A percentile compares a stretch with the other conserved stretches of the same genome.
These are phyloP conservation scores for Enteromius argenteus DNA, from an alignment of 2,797 vertebrate species.

Conservation along the genomic window DNA sequence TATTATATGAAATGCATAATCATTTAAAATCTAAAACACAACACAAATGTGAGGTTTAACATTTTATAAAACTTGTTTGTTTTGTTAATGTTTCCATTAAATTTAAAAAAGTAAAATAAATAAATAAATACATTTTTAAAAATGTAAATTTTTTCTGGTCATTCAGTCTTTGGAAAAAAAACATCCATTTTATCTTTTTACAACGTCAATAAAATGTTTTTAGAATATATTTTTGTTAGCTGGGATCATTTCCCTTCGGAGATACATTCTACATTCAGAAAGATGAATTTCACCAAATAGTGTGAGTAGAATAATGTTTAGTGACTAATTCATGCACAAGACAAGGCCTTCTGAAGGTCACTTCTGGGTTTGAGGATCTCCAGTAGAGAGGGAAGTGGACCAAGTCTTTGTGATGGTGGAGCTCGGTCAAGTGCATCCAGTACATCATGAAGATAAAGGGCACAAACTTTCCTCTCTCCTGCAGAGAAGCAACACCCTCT, in stretches of 20 bases:
- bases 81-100: no score
- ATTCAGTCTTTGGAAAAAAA: no score
- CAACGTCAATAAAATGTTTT: no score
- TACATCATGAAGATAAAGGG: neutral
- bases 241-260: neutral
- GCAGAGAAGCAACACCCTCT: constrained; percentile 39
- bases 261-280: neutral
- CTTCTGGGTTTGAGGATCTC: neutral
- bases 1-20: no score
- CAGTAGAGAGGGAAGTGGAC: constrained; percentile 8
- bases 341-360: neutral
- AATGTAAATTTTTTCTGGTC: no score
- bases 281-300: neutral
- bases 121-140: no score
- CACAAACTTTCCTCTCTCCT: constrained; percentile 19
- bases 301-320: neutral
- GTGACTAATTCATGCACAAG: neutral
- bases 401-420: constrained; percentile 21
- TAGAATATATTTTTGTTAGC: neutral
- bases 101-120: no score
- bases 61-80: no score
- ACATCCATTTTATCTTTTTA: no score
- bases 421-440: neutral
- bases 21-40: no score
- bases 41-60: no score